Percentiles rank a stretch among this genome's conserved stretches.
phyloP scores from a whole-genome alignment of 1,140 invertebrate species.

The Medauroidea extradentata region DNA sequence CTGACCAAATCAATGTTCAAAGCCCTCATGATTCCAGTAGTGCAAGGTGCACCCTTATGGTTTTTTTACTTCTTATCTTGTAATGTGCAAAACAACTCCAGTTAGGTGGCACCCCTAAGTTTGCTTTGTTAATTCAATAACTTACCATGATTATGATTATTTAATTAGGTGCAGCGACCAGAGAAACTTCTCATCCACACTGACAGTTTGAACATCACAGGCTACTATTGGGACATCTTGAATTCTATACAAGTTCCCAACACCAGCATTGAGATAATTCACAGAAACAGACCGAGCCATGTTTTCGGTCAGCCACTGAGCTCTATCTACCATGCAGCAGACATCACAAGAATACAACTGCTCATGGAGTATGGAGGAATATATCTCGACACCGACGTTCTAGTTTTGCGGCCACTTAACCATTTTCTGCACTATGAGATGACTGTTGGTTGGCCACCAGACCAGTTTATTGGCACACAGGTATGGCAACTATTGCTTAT shows the following conservation, averaged over 20 bases:
- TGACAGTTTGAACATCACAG: conserved; percentile 22
- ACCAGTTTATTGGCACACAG: conserved; percentile 34
- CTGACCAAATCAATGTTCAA: too few species aligned
- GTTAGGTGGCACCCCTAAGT: too few species aligned
- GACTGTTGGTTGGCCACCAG: conserved; percentile 39
- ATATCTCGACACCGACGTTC: conserved; percentile 42
- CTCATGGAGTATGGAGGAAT: conserved; percentile 41
- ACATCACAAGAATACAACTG: conserved; percentile 38
- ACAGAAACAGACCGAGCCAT: conserved; percentile 23
- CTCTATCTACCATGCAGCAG: conserved; percentile 39
- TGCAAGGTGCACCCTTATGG: too few species aligned
- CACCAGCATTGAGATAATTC: conserved; percentile 16
- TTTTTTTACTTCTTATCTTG: too few species aligned
- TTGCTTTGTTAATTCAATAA: too few species aligned
- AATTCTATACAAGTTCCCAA: conserved; percentile 10
- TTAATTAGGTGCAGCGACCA: conserved; percentile 28
- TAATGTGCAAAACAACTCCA: too few species aligned
- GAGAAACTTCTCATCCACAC: conserved; percentile 27
- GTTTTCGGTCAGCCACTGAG: conserved; percentile 35
- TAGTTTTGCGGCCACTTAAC: conserved; percentile 39
- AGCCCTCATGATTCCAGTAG: too few species aligned
- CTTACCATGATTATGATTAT: too few species aligned
- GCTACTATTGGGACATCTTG: conserved; percentile 28
- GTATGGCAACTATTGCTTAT: conserved; percentile 7
- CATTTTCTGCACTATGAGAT: conserved; percentile 40